Percentiles rank a stretch among this genome's conserved stretches.
Conservation (phyloP, 1,140 invertebrate species). For the Zaprionus davidi region DNA sequence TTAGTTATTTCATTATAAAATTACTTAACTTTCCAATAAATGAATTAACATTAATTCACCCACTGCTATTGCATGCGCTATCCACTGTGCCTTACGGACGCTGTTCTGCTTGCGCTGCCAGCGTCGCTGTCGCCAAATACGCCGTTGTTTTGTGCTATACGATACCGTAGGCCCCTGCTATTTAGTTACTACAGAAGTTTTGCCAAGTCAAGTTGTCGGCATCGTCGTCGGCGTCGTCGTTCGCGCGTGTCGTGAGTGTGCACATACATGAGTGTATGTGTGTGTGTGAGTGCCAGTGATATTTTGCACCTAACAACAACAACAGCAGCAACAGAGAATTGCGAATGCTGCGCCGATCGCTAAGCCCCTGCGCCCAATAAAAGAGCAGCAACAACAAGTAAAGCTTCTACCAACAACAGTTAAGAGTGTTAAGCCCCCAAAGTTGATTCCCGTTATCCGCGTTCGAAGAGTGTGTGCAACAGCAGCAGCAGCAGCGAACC, state of each 20-base stretch:
- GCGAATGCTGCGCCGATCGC: constrained; percentile 40
- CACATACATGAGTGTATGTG: not conserved
- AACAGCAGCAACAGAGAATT: constrained; percentile 17
- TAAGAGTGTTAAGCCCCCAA: constrained; percentile 27
- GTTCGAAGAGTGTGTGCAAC: constrained; percentile 2
- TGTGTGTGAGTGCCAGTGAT: constrained; percentile 14
- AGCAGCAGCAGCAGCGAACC: constrained; percentile 12
- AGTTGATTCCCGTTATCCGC: constrained; percentile 1
- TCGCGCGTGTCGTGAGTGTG: constrained; percentile 8
- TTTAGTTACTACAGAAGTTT: constrained; percentile 83
- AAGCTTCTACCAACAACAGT: constrained; percentile 24
- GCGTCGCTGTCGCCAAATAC: constrained; percentile 53
- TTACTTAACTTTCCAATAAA: not conserved
- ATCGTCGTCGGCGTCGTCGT: constrained; percentile 42
- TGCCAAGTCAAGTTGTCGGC: constrained; percentile 78
- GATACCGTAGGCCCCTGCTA: constrained; percentile 75
- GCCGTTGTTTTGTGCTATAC: constrained; percentile 72
- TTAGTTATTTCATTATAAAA: not conserved
- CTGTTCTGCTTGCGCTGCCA: constrained; percentile 41
- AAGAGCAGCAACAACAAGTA: constrained; percentile 11
- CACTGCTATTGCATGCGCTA: not conserved
- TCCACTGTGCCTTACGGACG: constrained; percentile 37
- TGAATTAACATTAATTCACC: not conserved
- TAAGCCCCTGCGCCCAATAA: constrained; percentile 14
- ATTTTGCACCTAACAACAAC: constrained; percentile 41